A percentile compares a stretch with the other conserved stretches of the same genome.
phyloP scores from a whole-genome alignment of 2,888 invertebrate species.

The Pseudanteris insignis region DNA sequence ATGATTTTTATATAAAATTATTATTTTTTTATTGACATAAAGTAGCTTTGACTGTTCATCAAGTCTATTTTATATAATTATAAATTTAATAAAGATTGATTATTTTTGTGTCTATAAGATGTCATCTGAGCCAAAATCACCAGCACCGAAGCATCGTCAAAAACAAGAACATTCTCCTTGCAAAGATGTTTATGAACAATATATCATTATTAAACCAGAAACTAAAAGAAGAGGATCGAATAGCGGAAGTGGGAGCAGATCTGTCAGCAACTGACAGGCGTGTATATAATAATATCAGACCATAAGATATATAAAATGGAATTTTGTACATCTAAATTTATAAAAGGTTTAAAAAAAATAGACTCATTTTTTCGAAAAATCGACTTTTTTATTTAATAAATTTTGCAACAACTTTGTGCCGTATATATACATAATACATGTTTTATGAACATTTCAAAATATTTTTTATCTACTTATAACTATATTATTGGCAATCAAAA shows the following conservation, averaged over 20 bases:
- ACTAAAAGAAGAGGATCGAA: conserved; percentile 48
- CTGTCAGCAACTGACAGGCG: conserved; percentile 53
- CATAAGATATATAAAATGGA: conserved; percentile 5
- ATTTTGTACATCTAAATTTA: conserved; percentile 29
- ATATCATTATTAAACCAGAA: conserved; percentile 53
- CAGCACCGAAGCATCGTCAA: conserved; percentile 20
- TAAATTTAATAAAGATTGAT: neutral
- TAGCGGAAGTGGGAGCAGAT: conserved; percentile 57
- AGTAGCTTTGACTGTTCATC: too few relatives aligned
- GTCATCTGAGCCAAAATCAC: conserved; percentile 28
- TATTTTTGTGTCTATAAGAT: conserved; percentile 24
- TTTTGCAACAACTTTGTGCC: conserved; percentile 13
- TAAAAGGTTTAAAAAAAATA: conserved; percentile 19
- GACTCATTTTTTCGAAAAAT: conserved; percentile 27
- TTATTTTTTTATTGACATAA: too few relatives aligned
- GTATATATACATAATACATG: conserved; percentile 38
- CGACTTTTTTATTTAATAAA: conserved; percentile 10
- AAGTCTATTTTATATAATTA: neutral
- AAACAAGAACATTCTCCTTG: conserved; percentile 38
- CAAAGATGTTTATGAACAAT: conserved; percentile 60
- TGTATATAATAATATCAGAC: neutral
- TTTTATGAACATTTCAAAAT: conserved; percentile 14
- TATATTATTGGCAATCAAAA: conserved; percentile 32
- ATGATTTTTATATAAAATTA: conserved; percentile 1
- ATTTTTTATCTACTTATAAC: conserved; percentile 35